phyloP scores from a whole-genome alignment of 2,113 vertebrate genomes.

The Calonectris borealis region DNA sequence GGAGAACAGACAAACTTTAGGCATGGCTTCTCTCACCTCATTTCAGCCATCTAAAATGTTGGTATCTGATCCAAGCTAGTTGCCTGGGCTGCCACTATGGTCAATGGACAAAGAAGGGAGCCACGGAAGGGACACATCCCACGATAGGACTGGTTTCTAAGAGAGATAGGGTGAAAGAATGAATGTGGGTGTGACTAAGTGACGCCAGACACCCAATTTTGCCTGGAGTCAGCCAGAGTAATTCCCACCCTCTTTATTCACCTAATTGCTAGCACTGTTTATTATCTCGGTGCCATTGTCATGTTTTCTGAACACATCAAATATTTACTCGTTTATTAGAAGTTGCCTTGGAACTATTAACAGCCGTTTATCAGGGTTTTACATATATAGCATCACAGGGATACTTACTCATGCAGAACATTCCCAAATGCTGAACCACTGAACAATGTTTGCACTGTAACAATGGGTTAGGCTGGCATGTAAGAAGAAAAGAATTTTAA shows the following conservation, averaged over 20 bases:
- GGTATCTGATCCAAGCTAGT: background rate
- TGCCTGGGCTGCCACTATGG: background rate
- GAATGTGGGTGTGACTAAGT: background rate
- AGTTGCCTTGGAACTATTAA: background rate
- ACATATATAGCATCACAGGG: fast-evolving
- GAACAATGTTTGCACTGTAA: background rate
- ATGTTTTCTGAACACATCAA: background rate
- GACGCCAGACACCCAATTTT: background rate
- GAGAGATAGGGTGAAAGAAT: fast-evolving
- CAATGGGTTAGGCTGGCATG: background rate
- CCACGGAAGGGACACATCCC: background rate
- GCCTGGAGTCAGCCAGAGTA: background rate
- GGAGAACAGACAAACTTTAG: background rate
- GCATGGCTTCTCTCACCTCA: background rate
- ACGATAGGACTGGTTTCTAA: fast-evolving
- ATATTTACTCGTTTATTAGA: background rate
- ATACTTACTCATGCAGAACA: background rate
- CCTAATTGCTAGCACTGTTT: background rate
- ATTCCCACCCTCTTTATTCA: background rate
- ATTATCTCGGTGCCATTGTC: background rate
- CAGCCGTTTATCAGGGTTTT: background rate
- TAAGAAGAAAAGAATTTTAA: background rate
- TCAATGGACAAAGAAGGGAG: background rate
- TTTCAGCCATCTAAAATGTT: background rate
- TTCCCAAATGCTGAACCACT: background rate